Percentiles rank a stretch among this genome's conserved stretches.
Conservation (phyloP, 2,797 vertebrate species). For the Prunella strophiata region DNA sequence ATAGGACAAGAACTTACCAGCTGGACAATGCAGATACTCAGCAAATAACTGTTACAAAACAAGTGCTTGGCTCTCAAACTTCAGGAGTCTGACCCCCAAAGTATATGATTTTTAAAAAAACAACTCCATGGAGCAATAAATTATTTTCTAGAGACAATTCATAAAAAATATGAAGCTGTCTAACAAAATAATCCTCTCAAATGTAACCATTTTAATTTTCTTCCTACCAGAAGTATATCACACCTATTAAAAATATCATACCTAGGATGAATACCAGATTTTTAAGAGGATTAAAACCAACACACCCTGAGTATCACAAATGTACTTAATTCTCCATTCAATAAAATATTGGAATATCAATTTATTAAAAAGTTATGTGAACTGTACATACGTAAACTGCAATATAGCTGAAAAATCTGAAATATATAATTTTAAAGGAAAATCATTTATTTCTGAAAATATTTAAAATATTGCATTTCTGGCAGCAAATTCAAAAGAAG, state of each 20-base stretch:
- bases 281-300: constrained; percentile 54
- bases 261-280: constrained; percentile 33
- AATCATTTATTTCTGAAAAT: constrained; percentile 74
- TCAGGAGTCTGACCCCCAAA: not conserved
- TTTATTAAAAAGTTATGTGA: constrained; percentile 79
- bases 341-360: constrained; percentile 74
- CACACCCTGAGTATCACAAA: constrained; percentile 47
- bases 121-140: not conserved
- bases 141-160: not conserved
- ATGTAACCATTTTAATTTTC: not conserved
- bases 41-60: not conserved
- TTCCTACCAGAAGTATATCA: not conserved
- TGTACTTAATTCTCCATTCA: constrained; percentile 66
- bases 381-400: constrained; percentile 73
- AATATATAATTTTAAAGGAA: constrained; percentile 73
- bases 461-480: constrained; percentile 79
- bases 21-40: not conserved
- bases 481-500: constrained; percentile 69
- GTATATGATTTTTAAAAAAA: not conserved
- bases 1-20: not conserved
- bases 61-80: not conserved
- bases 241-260: not conserved
- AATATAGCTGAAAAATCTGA: constrained; percentile 74
- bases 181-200: not conserved
- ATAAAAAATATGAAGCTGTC: not conserved